Conservation (phyloP, 2,888 invertebrate genomes). For the Acleris sparsana region DNA sequence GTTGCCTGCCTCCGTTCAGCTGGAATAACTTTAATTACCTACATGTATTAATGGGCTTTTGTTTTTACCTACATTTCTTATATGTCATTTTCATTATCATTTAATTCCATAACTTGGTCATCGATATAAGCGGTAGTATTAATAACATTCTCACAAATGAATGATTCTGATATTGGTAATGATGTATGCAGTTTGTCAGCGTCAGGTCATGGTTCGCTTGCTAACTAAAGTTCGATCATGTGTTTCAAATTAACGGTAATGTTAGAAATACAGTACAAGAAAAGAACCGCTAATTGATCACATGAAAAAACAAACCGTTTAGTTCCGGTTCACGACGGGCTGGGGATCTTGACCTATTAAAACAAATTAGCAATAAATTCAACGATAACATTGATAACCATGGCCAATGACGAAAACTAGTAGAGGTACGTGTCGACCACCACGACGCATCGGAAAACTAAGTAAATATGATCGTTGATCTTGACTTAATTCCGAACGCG, state of each 20-base stretch:
- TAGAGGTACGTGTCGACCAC: conserved; percentile 20
- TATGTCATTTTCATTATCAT: neutral
- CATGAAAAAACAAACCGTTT: conserved; percentile 6
- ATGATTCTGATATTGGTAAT: no score
- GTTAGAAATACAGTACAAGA: neutral
- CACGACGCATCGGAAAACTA: conserved; percentile 5
- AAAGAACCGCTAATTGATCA: neutral
- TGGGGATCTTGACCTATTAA: conserved; percentile 26
- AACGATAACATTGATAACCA: conserved; percentile 7
- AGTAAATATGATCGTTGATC: conserved; percentile 19
- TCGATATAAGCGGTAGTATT: no score
- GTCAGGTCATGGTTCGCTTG: neutral
- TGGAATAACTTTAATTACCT: conserved; percentile 19
- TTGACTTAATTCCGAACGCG: conserved; percentile 25
- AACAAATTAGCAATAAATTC: conserved; percentile 22
- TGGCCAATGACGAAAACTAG: conserved; percentile 6
- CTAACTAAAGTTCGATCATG: neutral
- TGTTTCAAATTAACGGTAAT: conserved; percentile 3
- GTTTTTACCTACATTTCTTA: neutral
- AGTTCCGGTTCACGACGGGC: conserved; percentile 6
- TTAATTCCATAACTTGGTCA: no score
- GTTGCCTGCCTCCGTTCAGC: conserved; percentile 8
- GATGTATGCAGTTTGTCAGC: no score
- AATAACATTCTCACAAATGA: neutral
- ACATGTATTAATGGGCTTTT: neutral